These are phyloP conservation scores for Cheilosia urbana DNA, from an alignment of 2,888 invertebrate genomes.

Conservation along the genomic window DNA sequence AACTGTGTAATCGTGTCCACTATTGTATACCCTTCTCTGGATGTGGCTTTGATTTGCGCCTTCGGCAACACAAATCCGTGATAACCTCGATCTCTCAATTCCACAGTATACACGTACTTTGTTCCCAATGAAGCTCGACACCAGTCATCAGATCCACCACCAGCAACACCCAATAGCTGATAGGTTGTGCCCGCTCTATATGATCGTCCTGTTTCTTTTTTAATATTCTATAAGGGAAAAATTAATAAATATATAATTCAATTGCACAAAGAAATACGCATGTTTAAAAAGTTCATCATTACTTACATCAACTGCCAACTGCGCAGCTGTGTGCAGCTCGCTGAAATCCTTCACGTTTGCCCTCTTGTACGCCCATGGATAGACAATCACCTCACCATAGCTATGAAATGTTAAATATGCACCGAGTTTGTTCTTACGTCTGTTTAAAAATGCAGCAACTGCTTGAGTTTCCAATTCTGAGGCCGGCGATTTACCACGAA, in stretches of 20 bases:
- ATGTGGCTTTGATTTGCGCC: slow-evolving; percentile 80
- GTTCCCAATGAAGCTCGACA: slow-evolving; percentile 78
- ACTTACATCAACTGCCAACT: slow-evolving; percentile 77
- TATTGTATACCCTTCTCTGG: slow-evolving; percentile 80
- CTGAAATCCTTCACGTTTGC: slow-evolving; percentile 79
- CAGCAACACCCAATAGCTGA: slow-evolving; percentile 81
- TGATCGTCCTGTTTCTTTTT: slow-evolving; percentile 79
- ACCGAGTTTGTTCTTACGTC: slow-evolving; percentile 85
- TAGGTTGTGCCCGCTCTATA: slow-evolving; percentile 80
- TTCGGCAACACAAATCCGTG: slow-evolving; percentile 81
- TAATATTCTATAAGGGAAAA: slow-evolving; percentile 76
- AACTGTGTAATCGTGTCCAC: slow-evolving; percentile 80
- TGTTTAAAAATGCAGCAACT: slow-evolving; percentile 84
- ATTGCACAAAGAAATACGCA: neutral
- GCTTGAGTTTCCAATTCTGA: slow-evolving; percentile 94
- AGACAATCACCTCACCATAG: slow-evolving; percentile 84
- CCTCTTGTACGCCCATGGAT: slow-evolving; percentile 82
- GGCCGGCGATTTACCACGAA: slow-evolving; percentile 89
- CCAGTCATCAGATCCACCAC: slow-evolving; percentile 83
- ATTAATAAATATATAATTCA: neutral
- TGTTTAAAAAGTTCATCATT: no score
- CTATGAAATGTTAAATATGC: slow-evolving; percentile 92
- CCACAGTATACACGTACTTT: slow-evolving; percentile 82
- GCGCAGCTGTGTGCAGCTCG: slow-evolving; percentile 79
- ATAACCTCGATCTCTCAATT: slow-evolving; percentile 81